Evolutionary conservation across 2,113 vertebrate genomes (phyloP).

Genomic region (Oenanthe oenanthe): DNA sequence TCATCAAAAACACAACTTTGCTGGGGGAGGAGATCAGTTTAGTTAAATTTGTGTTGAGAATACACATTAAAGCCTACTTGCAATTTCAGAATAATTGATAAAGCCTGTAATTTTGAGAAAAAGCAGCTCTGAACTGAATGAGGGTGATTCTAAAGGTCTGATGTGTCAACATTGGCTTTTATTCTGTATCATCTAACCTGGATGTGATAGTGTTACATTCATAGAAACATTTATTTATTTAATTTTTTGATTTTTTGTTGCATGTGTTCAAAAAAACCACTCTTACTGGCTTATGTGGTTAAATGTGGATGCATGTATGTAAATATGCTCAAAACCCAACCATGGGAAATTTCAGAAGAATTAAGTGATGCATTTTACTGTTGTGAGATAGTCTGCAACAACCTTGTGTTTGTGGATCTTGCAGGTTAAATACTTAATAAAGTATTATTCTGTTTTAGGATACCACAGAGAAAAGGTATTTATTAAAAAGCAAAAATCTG

Average conservation of each 20-base stretch:
- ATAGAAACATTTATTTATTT: neutral
- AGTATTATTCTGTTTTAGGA: neutral
- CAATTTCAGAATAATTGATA: neutral
- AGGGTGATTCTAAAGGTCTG: neutral
- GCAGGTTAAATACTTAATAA: neutral
- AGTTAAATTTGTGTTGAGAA: neutral
- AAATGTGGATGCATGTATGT: neutral
- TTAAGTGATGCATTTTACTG: neutral
- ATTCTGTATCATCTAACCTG: neutral
- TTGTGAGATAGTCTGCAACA: neutral
- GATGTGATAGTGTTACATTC: neutral
- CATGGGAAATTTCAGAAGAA: neutral
- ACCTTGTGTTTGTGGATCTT: neutral
- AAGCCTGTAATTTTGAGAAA: neutral
- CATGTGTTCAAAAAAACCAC: neutral
- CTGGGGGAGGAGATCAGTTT: neutral
- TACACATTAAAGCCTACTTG: neutral
- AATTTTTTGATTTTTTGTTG: neutral
- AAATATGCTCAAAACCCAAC: neutral
- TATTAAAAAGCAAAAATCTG: neutral
- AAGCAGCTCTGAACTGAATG: neutral
- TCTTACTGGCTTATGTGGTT: neutral
- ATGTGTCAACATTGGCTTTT: rapidly evolving
- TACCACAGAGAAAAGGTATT: neutral
- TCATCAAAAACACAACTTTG: neutral